Evolutionary conservation across 2,113 vertebrate genomes (phyloP).

Genomic region (Oncorhynchus nerka): DNA sequence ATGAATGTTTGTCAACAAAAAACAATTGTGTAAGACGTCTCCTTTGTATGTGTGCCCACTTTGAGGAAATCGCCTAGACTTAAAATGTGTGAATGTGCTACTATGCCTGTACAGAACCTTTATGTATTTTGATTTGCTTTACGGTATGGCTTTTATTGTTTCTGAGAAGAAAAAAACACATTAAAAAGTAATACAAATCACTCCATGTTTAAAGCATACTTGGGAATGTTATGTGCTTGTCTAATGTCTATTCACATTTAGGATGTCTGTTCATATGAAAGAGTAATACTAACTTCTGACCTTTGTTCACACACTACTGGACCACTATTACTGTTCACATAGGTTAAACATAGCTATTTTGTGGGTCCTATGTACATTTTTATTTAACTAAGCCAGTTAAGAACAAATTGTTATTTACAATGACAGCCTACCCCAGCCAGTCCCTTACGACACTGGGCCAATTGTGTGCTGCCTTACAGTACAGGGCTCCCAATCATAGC

Average conservation of each 20-base stretch:
- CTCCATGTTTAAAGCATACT: slow-evolving; percentile 27
- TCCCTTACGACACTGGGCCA: too few species aligned
- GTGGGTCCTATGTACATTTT: too few species aligned
- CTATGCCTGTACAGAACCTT: slow-evolving; percentile 83
- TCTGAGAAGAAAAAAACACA: slow-evolving; percentile 69
- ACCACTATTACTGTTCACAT: too few species aligned
- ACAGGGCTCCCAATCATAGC: too few species aligned
- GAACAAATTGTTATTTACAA: too few species aligned
- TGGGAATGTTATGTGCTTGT: background rate
- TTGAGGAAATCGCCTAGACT: slow-evolving; percentile 50
- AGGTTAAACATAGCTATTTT: too few species aligned
- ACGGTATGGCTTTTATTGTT: slow-evolving; percentile 94
- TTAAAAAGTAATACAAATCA: slow-evolving; percentile 80
- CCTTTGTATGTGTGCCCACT: slow-evolving; percentile 30
- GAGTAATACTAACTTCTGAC: too few species aligned
- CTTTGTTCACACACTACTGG: background rate
- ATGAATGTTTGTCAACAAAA: slow-evolving; percentile 39
- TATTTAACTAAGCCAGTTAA: too few species aligned
- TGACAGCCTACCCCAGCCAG: too few species aligned
- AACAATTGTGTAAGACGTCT: slow-evolving; percentile 13
- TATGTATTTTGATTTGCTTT: slow-evolving; percentile 77
- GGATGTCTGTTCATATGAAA: background rate
- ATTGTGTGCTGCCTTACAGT: too few species aligned
- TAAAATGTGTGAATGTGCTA: slow-evolving; percentile 79
- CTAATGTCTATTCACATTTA: background rate